Base-by-base conservation (phyloP, 2,888 invertebrate genomes). In the Gisinianus flammeolus region DNA sequence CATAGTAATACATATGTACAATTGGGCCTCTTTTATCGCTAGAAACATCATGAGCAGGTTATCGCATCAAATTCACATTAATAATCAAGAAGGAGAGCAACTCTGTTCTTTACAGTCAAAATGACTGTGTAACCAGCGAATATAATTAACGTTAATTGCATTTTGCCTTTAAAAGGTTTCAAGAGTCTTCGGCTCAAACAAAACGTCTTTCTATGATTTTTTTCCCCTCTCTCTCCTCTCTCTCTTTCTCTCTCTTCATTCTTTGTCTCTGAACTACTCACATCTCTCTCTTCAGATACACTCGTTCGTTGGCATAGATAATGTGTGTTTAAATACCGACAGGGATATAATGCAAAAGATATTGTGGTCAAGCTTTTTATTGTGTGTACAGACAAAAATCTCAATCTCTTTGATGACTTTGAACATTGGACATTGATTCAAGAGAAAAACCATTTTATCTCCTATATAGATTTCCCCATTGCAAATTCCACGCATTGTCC, bases 161-260 rank as follows among this genome's bases (percentile, higher is more conserved):
- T 74, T 67, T 74, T 74, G 66, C 74, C 74, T 74, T 74, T 74
- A 74, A 74, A 74, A 74, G 74, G 74, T 74, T 74, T 73, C n/a
- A n/a, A n/a, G n/a, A n/a, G n/a, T 62, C 62, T 62, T 28, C 28
- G 8, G 22, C 28, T 10, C 5, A 35, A 62, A 73, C 73, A 73
- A 73, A 73, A 35, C 62, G 28, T 26, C 62, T 62, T 28, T 12
- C 26, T 62, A 28, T 62, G 24, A 16, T 70, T 28, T 28, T 74
- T 44, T 67, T 64, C 19, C 35, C 66, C 67, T 66, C 52, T 30
- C 19, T 22, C 8, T 26, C 62, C 28, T 28, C 19, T 54, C 19
- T 54, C 54, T 73, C 28, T 70, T 28, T 54, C 19, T 33, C 12
- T 31, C 22, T 71, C 5, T 56, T 24, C 33, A 35, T 56, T 1